Evolutionary conservation across 1,140 invertebrate genomes (phyloP), one percentile per base, ranked within the genome.

Genomic region (Parapsyche elsis): DNA sequence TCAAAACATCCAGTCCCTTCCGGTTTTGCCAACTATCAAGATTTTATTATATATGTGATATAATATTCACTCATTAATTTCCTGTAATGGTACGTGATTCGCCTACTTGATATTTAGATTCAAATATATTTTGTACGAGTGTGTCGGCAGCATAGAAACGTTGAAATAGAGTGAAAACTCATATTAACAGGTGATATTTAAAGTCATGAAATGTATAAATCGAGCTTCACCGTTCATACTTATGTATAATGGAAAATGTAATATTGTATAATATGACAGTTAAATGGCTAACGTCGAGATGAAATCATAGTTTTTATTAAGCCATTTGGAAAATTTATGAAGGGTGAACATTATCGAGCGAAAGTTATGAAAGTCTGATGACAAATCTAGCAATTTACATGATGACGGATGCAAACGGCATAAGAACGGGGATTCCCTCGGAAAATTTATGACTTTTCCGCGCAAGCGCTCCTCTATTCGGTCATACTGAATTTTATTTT

Each of bases 311-410:
- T 61, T 61, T 53, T 61, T 61, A 61, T 61, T 61, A 61, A 61
- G 21, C 7, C 24, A 30, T 67, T 67, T 26, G 64, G 21, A 67
- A 67, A 67, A 67, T 67, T 23, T 23, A 23, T 19, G 30, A 38
- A 38, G 30, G 30, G 30, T 7, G 30, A 38, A 38, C 30, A 19
- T 61, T 67, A 67, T 67, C 23, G 24, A 67, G 24, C 19, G 5
- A 16, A 53, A 12, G 24, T 67, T 30, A 67, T 67, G 64, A 67
- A 67, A 24, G 0, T 67, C 64, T 12, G 10, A 26, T 67, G 64
- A 67, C 64, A 67, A 67, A 67, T 67, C 64, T 67, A 67, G 64
- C 64, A 67, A 67, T 67, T 67, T 67, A 67, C 64, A 67, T 26
- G 64, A 67, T 67, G 64, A 67, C 23, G 64, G 24, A 67, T 26